Conservation (phyloP, 2,113 vertebrate genomes). For the Lamprotornis superbus region DNA sequence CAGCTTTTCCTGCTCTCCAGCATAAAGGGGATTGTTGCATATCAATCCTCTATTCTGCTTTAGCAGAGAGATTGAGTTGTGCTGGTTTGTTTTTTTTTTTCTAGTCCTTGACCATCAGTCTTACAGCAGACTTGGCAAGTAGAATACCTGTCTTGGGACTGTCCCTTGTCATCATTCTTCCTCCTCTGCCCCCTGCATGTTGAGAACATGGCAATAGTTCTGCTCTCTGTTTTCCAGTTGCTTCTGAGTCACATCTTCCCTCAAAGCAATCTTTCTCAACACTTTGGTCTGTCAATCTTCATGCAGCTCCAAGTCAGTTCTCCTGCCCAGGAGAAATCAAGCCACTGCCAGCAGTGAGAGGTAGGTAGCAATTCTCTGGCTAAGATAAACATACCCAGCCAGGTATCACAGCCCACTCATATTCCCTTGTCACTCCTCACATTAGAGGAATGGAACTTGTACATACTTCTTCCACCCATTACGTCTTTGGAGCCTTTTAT, state of each 20-base stretch:
- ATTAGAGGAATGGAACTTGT: background rate
- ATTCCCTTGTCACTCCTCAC: background rate
- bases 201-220: background rate
- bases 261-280: conserved; percentile 10
- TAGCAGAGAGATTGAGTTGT: background rate
- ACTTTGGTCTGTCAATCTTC: background rate
- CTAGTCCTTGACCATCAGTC: background rate
- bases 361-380: background rate
- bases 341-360: background rate
- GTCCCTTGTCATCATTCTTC: background rate
- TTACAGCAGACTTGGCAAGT: background rate
- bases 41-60: background rate
- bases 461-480: background rate
- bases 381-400: background rate
- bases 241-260: background rate
- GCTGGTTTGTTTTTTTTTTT: background rate
- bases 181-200: background rate
- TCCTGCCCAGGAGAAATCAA: background rate
- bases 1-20: background rate
- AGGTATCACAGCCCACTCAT: conserved; percentile 4
- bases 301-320: background rate
- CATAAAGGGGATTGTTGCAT: background rate
- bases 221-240: background rate
- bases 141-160: background rate
- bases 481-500: background rate